Base-by-base conservation (phyloP, 2,888 invertebrate genomes). In the Endomychus coccineus region DNA sequence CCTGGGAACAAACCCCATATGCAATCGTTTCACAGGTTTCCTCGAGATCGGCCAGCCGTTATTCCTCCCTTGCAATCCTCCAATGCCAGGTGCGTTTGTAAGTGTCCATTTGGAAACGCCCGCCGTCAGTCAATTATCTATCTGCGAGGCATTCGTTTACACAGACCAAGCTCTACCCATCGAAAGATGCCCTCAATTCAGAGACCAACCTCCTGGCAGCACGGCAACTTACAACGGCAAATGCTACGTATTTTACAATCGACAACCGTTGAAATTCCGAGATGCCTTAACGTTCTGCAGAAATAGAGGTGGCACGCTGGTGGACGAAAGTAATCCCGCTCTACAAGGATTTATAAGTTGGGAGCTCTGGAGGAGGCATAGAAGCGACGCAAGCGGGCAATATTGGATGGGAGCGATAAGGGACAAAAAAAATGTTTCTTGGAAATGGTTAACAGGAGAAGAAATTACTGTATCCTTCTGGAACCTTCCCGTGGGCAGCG, bases 391-490 rank as follows among this genome's bases (percentile, higher is more conserved):
- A 13, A 86, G 83, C 58, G 91, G 89, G 39, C 90, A 91, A 52
- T 92, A 92, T 63, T 92, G 92, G 92, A 84, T 92, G 83, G 92
- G 91, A 0, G 89, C 89, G 1, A 77, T 88, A 4, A 72, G 90
- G n/a, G 90, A 91, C 60, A 77, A 79, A 3, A 74, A 78, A 46
- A 82, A 87, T 58, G 75, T 74, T 40, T 80, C 81, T 52, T 92
- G 92, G 92, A 83, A 86, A 58, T 92, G 91, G 91, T 75, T 89
- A 28, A 85, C 78, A 54, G 90, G 90, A 0, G 83, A 85, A 39
- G 88, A 90, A 61, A 82, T 92, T 24, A 80, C 85, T 0, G 83
- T 91, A 0, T 89, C 90, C 0, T 92, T 92, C 68, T 92, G 91
- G 92, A 90, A 88, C 66, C 71, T 84, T 27, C 88, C 88, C 0